A percentile compares a stretch with the other conserved stretches of the same genome.
Conservation (phyloP, 2,113 vertebrate species). For the Xiphophorus couchianus region DNA sequence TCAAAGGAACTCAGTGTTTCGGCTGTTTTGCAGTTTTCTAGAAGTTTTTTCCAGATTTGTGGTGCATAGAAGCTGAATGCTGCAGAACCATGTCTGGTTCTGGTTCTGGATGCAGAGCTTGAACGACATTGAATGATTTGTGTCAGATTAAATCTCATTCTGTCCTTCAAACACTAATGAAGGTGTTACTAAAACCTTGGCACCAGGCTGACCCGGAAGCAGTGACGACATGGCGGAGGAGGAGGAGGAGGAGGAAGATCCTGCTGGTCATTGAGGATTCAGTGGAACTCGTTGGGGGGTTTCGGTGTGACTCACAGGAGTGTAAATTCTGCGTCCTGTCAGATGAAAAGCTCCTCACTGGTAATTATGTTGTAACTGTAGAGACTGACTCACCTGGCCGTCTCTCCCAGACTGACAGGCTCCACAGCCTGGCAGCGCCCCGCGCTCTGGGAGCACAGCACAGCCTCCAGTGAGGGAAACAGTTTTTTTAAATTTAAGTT, state of each 20-base stretch:
- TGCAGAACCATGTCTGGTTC: no score
- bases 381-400: slow-evolving; percentile 20
- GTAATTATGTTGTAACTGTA: slow-evolving; percentile 29
- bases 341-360: slow-evolving; percentile 33
- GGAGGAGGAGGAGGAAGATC: neutral
- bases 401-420: neutral
- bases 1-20: no score
- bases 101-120: no score
- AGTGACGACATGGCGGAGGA: neutral
- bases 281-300: slow-evolving; percentile 2
- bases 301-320: slow-evolving; percentile 14
- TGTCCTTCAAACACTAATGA: neutral
- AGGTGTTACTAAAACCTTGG: neutral
- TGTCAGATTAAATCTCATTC: neutral
- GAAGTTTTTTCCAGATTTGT: no score
- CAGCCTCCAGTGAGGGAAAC: no score
- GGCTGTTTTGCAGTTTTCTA: no score
- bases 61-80: no score
- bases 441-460: neutral
- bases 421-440: neutral
- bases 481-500: neutral
- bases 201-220: neutral
- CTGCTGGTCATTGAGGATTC: no score
- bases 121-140: neutral
- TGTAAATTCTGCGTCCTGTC: slow-evolving; percentile 40